These are phyloP conservation scores for Drosophila saltans DNA, from an alignment of 1,140 invertebrate genomes.

Conservation along the genomic window DNA sequence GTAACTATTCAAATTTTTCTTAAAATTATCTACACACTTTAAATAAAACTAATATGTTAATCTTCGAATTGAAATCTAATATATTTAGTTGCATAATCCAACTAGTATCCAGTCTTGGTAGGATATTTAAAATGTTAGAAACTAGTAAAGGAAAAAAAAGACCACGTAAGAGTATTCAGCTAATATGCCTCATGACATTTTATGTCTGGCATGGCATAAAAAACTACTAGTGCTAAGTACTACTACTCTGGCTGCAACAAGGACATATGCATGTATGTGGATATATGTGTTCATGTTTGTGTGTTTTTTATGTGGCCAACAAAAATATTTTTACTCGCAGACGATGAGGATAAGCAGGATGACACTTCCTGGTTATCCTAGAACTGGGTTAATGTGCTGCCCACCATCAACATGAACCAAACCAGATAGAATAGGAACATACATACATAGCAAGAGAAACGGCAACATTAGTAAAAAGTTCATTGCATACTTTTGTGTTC, in stretches of 20 bases:
- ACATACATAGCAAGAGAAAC: constrained; percentile 18
- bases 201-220: constrained; percentile 33
- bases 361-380: constrained; percentile 73
- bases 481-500: constrained; percentile 19
- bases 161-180: neutral
- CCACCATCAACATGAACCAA: neutral
- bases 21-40: too few relatives aligned
- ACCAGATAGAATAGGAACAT: constrained; percentile 28
- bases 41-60: too few relatives aligned
- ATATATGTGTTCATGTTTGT: constrained; percentile 38
- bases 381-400: constrained; percentile 68
- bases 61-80: too few relatives aligned
- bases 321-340: constrained; percentile 39
- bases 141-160: neutral
- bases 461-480: constrained; percentile 30
- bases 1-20: too few relatives aligned
- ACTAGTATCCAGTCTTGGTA: too few relatives aligned
- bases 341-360: constrained; percentile 44
- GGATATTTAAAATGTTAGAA: too few relatives aligned
- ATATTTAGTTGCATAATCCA: too few relatives aligned
- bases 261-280: constrained; percentile 48
- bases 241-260: constrained; percentile 29
- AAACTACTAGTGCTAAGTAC: constrained; percentile 42
- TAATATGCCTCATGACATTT: constrained; percentile 34
- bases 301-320: constrained; percentile 46